Evolutionary conservation across 1,140 invertebrate species (phyloP).

Genomic region (Bacillus rossius): DNA sequence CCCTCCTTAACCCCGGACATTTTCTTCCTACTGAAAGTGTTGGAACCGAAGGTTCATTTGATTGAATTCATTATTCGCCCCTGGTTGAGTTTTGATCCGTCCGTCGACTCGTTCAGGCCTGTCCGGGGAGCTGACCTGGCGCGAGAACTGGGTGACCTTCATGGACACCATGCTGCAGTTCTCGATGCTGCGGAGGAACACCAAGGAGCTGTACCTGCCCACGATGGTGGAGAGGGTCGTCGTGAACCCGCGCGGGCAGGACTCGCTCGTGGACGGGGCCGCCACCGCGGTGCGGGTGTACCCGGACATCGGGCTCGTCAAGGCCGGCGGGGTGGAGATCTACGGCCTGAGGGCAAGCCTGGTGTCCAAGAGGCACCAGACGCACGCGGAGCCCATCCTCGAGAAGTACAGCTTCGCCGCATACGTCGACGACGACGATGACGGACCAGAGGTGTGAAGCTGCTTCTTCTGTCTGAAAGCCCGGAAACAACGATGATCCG

Average conservation of each 20-base stretch:
- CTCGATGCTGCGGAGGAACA: conserved; percentile 42
- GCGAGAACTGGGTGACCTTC: conserved; percentile 53
- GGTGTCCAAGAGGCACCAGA: conserved; percentile 71
- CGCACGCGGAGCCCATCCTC: conserved; percentile 67
- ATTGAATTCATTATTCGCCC: no score
- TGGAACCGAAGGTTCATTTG: no score
- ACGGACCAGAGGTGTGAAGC: no score
- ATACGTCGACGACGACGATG: conserved; percentile 48
- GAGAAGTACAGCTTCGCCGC: conserved; percentile 83
- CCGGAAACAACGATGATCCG: no score
- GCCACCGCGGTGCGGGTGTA: conserved; percentile 63
- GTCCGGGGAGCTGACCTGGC: conserved; percentile 52
- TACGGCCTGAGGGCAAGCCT: conserved; percentile 86
- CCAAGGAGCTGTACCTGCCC: conserved; percentile 46
- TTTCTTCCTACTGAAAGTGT: no score
- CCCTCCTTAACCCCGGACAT: no score
- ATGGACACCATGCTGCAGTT: conserved; percentile 57
- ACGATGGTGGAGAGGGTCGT: conserved; percentile 48
- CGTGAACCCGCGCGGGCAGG: conserved; percentile 54
- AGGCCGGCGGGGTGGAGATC: conserved; percentile 83
- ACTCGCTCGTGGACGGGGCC: conserved; percentile 43
- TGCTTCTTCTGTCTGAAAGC: no score
- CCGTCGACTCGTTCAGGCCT: no score
- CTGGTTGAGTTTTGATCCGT: no score
- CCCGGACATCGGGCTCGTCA: conserved; percentile 64